Base-by-base conservation (phyloP, 1,140 invertebrate genomes). In the Brachionus plicatilis region DNA sequence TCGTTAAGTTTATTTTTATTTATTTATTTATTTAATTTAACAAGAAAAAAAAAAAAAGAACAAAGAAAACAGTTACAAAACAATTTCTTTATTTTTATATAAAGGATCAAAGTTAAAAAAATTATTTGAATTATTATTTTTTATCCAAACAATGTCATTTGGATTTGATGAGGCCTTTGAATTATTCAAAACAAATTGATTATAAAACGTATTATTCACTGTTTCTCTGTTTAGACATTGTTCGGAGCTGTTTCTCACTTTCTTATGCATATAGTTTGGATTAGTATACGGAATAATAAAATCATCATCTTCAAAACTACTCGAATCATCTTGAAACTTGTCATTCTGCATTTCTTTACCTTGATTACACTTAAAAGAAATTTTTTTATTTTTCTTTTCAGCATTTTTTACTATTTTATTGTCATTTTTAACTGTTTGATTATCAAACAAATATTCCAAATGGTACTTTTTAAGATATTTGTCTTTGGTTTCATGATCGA, bases 391-490 rank as follows among this genome's bases (percentile, higher is more conserved):
- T 11, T 76, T 76, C 27, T 76, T 76, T 20, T 47, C 33, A 2
- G 9, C 27, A 50, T 24, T 50, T 76, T 27, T 24, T 75, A 20
- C 33, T 41, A 75, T 43, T 45, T 45, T 12, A 12, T 41, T 33
- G 6, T 68, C 12, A 14, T 68, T 43, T 72, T 72, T 72, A 72
- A 17, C 68, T 11, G 27, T 33, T n/a, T 33, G 33, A 75, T 47
- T 80, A 41, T 82, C 79, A 20, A 82, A 68, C 43, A 82, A 68
- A 66, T 82, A 82, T 37, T 82, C 79, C 9, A 82, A 65, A 41
- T 82, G 20, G n/a, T 82, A 82, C 27, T 82, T 82, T 82, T 68
- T 37, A 17, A 82, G 37, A 47, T 65, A 82, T 27, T 82, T 82
- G 9, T 82, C 53, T 37, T 60, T 41, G 8, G 50, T 45, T 24